A percentile compares a stretch with the other conserved stretches of the same genome.
phyloP scores from a whole-genome alignment of 2,888 invertebrate genomes.

The Calameuta idolon region DNA sequence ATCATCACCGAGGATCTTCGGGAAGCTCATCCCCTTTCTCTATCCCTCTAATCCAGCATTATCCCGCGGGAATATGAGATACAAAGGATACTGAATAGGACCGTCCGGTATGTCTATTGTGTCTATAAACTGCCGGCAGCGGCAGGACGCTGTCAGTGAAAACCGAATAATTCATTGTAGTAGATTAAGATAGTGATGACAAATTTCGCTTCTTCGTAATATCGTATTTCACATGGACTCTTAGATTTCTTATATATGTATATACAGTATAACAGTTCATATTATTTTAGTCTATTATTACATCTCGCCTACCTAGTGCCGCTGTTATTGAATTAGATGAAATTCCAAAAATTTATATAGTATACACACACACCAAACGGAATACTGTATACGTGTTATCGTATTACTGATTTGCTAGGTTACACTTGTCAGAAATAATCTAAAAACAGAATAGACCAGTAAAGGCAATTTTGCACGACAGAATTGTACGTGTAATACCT shows the following conservation, averaged over 20 bases:
- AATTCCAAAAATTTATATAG: neutral
- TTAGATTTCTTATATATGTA: neutral
- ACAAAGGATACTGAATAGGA: neutral
- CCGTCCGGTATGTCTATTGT: neutral
- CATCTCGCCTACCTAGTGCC: neutral
- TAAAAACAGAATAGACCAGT: neutral
- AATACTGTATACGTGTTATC: neutral
- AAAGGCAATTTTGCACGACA: neutral
- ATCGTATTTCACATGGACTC: constrained; percentile 7
- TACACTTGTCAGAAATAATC: neutral
- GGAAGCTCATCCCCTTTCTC: neutral
- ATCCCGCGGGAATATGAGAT: too few relatives aligned
- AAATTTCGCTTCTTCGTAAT: constrained; percentile 16
- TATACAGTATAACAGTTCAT: neutral
- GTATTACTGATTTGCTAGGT: neutral
- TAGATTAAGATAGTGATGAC: constrained; percentile 23
- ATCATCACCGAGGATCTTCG: neutral
- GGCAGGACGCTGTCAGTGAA: neutral
- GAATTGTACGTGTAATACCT: neutral
- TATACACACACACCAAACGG: neutral
- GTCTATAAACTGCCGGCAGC: neutral
- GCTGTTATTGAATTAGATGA: neutral
- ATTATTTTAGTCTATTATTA: neutral
- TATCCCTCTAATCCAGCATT: too few relatives aligned
- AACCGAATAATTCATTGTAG: constrained; percentile 9